Evolutionary conservation across 2,797 vertebrate species (phyloP).

Genomic region (Gallinago nigripennis): DNA sequence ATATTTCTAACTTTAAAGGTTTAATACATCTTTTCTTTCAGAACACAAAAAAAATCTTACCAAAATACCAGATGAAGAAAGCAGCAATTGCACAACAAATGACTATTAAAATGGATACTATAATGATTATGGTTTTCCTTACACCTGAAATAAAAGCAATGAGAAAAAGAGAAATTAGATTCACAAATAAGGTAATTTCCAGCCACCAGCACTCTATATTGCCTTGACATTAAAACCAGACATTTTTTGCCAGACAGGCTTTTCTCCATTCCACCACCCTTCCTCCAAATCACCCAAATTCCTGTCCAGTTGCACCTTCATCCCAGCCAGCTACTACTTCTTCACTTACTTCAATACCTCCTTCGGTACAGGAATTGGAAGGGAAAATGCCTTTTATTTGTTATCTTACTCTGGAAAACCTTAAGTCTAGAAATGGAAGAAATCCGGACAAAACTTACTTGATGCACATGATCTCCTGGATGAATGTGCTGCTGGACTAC

Average conservation of each 20-base stretch:
- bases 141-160: conserved; percentile 60
- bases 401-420: neutral
- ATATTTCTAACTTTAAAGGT: neutral
- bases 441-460: conserved; percentile 59
- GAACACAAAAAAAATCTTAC: conserved; percentile 72
- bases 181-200: neutral
- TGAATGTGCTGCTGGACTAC: neutral
- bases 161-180: neutral
- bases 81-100: conserved; percentile 67
- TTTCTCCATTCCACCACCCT: neutral
- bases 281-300: neutral
- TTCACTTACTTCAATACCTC: neutral
- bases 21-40: neutral
- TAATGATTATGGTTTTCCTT: conserved; percentile 68
- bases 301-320: neutral
- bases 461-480: neutral
- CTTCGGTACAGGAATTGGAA: neutral
- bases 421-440: neutral
- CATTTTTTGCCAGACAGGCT: neutral
- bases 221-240: neutral
- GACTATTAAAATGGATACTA: conserved; percentile 48
- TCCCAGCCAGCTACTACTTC: neutral
- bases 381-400: neutral
- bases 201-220: neutral
- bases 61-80: conserved; percentile 82